phyloP scores from a whole-genome alignment of 2,113 vertebrate genomes.

The Rhipidura dahli region DNA sequence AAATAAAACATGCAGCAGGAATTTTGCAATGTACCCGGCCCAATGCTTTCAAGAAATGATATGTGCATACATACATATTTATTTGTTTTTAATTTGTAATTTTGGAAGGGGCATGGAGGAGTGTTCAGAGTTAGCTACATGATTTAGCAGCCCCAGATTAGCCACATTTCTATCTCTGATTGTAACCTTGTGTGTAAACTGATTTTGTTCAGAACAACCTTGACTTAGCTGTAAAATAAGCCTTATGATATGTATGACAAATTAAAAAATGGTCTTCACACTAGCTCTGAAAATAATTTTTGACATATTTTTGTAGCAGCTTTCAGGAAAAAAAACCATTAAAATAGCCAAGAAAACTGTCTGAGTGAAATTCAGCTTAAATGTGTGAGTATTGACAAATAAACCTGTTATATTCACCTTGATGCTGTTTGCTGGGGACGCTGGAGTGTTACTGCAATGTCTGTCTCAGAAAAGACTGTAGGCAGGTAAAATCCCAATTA shows the following conservation, averaged over 20 bases:
- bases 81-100: background rate
- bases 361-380: background rate
- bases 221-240: background rate
- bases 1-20: background rate
- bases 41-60: background rate
- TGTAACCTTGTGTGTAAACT: background rate
- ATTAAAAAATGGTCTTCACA: background rate
- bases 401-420: background rate
- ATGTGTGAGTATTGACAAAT: background rate
- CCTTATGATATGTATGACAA: background rate
- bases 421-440: background rate
- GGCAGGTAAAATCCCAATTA: background rate
- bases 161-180: background rate
- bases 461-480: background rate
- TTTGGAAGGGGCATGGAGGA: background rate
- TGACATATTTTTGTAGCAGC: background rate
- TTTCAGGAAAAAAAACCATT: background rate
- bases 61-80: too few relatives aligned
- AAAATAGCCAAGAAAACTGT: background rate
- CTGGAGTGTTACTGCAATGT: background rate
- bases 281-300: background rate
- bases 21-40: background rate
- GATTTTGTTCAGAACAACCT: background rate
- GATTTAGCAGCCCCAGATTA: background rate
- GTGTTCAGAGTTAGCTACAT: background rate